Percentiles rank a stretch among this genome's conserved stretches.
These are phyloP conservation scores for Diaphora mendica DNA, from an alignment of 2,888 invertebrate genomes.

Conservation along the genomic window DNA sequence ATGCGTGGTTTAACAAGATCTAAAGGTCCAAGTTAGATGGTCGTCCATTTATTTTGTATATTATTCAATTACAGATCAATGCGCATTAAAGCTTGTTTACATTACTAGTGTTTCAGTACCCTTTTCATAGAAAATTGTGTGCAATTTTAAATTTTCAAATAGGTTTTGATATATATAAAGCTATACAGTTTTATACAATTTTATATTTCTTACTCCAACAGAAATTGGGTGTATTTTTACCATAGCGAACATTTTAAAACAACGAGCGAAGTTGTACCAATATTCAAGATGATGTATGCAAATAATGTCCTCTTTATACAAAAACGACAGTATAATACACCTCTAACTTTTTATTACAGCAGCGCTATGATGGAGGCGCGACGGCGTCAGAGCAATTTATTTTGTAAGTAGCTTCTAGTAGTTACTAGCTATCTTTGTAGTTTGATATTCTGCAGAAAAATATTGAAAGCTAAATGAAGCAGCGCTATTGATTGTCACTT, in stretches of 20 bases:
- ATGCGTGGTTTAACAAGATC: too few relatives aligned
- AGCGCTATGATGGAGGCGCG: constrained; percentile 17
- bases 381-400: constrained; percentile 18
- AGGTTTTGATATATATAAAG: background rate
- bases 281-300: constrained; percentile 26
- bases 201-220: background rate
- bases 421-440: constrained; percentile 4
- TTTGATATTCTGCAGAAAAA: constrained; percentile 10
- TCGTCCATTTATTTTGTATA: too few relatives aligned
- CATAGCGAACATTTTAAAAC: constrained; percentile 12
- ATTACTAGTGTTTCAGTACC: background rate
- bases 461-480: background rate
- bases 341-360: constrained; percentile 31
- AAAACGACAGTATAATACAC: constrained; percentile 26
- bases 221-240: background rate
- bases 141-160: background rate
- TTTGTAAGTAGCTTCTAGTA: constrained; percentile 23
- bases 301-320: constrained; percentile 32
- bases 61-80: too few relatives aligned
- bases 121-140: too few relatives aligned
- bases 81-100: too few relatives aligned
- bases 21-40: too few relatives aligned
- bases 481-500: background rate
- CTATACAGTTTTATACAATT: background rate
- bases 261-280: constrained; percentile 18